Conservation (phyloP, 2,113 vertebrate species). For the Plectropomus leopardus region DNA sequence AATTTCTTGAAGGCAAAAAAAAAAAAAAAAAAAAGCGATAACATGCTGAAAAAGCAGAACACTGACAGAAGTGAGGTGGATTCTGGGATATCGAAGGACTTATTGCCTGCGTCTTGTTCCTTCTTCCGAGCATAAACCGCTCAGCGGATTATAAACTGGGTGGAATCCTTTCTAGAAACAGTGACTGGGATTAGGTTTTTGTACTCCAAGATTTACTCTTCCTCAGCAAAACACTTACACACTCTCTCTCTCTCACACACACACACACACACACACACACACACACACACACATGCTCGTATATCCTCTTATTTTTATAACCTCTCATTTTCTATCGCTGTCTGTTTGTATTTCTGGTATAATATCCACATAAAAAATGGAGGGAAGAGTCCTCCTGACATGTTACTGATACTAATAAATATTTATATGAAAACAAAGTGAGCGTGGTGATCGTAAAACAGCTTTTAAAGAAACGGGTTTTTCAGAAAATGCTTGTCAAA, state of each 20-base stretch:
- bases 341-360: constrained; percentile 70
- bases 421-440: constrained; percentile 75
- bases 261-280: no score
- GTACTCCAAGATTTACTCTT: constrained; percentile 65
- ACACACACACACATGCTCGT: constrained; percentile 19
- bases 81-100: constrained; percentile 43
- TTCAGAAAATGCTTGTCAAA: not conserved
- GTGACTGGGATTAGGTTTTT: constrained; percentile 66
- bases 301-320: constrained; percentile 76
- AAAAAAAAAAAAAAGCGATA: not conserved
- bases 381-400: constrained; percentile 34
- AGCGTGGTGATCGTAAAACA: constrained; percentile 14
- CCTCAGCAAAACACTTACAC: constrained; percentile 41
- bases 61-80: constrained; percentile 11
- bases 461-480: not conserved
- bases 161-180: constrained; percentile 57
- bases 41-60: not conserved
- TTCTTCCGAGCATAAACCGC: constrained; percentile 43
- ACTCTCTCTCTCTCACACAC: constrained; percentile 24
- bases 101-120: constrained; percentile 19
- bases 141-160: constrained; percentile 60
- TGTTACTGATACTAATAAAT: constrained; percentile 81
- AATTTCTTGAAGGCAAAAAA: constrained; percentile 24
- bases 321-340: constrained; percentile 63
- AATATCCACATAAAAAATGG: constrained; percentile 52